Evolutionary conservation across 2,888 invertebrate species (phyloP).

Genomic region (Acanthosepion pharaonis): DNA sequence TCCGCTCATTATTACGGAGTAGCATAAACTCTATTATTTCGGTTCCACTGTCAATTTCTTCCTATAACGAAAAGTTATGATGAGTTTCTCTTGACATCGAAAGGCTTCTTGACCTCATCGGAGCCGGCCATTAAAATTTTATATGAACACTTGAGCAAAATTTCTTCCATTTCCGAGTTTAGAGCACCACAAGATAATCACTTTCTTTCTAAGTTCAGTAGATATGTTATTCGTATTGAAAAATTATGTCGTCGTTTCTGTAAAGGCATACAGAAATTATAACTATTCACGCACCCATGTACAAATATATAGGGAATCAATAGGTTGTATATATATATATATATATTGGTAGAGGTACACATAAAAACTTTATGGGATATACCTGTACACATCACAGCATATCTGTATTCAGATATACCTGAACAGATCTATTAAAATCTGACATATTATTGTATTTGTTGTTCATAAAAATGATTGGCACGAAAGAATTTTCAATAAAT

Average conservation of each 20-base stretch:
- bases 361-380: too few relatives aligned
- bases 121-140: background rate
- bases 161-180: background rate
- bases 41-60: background rate
- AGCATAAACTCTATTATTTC: background rate
- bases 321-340: background rate
- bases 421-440: too few relatives aligned
- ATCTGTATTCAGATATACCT: too few relatives aligned
- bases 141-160: background rate
- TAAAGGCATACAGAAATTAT: background rate
- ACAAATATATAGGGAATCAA: background rate
- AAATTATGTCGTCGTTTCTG: background rate
- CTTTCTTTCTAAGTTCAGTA: background rate
- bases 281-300: background rate
- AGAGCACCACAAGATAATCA: background rate
- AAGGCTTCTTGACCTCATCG: background rate
- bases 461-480: too few relatives aligned
- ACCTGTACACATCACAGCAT: too few relatives aligned
- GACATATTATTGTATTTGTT: too few relatives aligned
- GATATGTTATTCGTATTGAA: background rate
- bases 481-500: too few relatives aligned
- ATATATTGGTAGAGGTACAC: background rate
- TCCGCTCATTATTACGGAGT: background rate
- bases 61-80: background rate
- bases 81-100: slow-evolving; percentile 33